phyloP scores from a whole-genome alignment of 2,113 vertebrate genomes.

The Cercopithecus mona region DNA sequence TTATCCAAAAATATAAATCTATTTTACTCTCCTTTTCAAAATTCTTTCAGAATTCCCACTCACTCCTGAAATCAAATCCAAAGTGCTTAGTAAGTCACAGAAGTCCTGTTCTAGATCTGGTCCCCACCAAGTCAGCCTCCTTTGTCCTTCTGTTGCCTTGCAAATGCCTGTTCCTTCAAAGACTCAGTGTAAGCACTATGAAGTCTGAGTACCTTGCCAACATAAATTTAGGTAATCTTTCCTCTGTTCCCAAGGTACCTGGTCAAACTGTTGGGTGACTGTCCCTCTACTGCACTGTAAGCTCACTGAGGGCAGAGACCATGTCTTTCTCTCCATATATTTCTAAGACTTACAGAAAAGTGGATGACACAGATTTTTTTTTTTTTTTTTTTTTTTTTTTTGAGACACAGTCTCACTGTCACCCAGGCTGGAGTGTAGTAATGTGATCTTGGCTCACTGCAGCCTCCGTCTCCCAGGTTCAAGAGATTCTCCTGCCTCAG shows the following conservation, averaged over 20 bases:
- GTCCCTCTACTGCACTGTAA: not conserved
- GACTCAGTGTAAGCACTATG: not conserved
- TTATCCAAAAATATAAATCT: not conserved
- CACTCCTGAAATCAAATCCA: not conserved
- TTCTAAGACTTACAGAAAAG: not conserved
- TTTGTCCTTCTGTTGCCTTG: not conserved
- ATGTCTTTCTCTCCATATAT: not conserved
- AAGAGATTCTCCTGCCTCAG: too few relatives aligned
- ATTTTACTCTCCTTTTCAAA: conserved; percentile 9
- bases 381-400: too few relatives aligned
- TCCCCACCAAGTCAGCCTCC: not conserved
- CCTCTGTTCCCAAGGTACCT: not conserved
- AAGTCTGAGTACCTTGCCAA: not conserved
- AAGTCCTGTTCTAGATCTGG: not conserved
- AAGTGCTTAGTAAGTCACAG: not conserved
- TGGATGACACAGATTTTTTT: not conserved
- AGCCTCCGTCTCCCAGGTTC: too few relatives aligned
- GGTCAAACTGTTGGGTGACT: not conserved
- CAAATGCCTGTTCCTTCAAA: conserved; percentile 1
- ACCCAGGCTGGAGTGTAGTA: too few relatives aligned
- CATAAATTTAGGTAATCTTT: not conserved
- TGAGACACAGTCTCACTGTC: too few relatives aligned
- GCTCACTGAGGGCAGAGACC: not conserved
- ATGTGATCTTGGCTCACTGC: too few relatives aligned
- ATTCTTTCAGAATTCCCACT: conserved; percentile 31